A percentile compares a stretch with the other conserved stretches of the same genome.
Conservation (phyloP, 53 echinoderm and acorn worm species). For the Arbacia lixula region DNA sequence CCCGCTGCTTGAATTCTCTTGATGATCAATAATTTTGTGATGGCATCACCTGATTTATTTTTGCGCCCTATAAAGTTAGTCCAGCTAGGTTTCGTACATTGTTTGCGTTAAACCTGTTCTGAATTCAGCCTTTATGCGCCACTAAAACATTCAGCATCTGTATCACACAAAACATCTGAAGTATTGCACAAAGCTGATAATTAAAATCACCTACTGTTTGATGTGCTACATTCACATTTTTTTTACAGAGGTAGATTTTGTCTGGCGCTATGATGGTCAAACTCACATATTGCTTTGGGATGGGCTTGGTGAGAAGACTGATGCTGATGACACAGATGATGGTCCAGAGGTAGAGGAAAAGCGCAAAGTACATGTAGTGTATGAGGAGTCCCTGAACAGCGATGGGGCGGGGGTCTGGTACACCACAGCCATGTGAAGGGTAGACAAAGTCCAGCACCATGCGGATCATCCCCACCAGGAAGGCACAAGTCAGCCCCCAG, state of each 20-base stretch:
- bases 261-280: too few relatives aligned
- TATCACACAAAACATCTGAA: too few relatives aligned
- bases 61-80: too few relatives aligned
- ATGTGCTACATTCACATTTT: not conserved
- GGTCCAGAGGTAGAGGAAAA: slow-evolving; percentile 73
- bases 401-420: slow-evolving; percentile 74
- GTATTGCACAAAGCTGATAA: not conserved
- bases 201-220: not conserved
- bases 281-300: slow-evolving; percentile 85
- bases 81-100: too few relatives aligned
- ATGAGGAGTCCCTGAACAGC: slow-evolving; percentile 58
- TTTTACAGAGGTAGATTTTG: too few relatives aligned
- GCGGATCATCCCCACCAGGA: slow-evolving; percentile 88
- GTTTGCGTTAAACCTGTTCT: too few relatives aligned
- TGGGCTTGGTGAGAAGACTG: slow-evolving; percentile 85
- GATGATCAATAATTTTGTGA: too few relatives aligned
- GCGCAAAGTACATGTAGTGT: slow-evolving; percentile 97
- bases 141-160: too few relatives aligned
- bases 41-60: too few relatives aligned
- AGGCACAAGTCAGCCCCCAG: slow-evolving; percentile 81
- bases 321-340: slow-evolving; percentile 69
- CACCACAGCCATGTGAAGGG: slow-evolving; percentile 80
- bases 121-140: too few relatives aligned
- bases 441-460: slow-evolving; percentile 96
- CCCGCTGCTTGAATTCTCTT: too few relatives aligned